phyloP scores from a whole-genome alignment of 2,113 vertebrate genomes.

The Suncus etruscus region DNA sequence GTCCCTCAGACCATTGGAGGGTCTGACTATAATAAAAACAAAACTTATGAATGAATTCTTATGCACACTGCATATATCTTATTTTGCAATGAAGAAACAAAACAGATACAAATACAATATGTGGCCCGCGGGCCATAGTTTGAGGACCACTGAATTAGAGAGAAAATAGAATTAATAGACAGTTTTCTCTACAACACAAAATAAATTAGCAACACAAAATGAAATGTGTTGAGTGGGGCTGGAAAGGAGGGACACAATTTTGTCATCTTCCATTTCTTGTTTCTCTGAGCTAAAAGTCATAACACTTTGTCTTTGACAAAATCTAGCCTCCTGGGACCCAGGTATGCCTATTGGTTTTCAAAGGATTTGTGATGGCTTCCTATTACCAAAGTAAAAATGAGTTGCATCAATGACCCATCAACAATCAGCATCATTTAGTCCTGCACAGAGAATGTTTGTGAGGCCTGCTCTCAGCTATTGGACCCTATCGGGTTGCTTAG shows the following conservation, averaged over 20 bases:
- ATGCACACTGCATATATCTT: no score
- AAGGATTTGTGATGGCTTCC: no score
- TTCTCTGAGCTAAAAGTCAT: background rate
- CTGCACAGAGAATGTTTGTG: background rate
- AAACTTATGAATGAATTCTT: no score
- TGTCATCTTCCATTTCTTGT: background rate
- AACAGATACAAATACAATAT: no score
- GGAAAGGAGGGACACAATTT: background rate
- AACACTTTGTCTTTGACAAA: background rate
- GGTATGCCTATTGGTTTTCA: background rate
- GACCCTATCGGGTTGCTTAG: background rate
- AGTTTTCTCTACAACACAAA: slow-evolving; percentile 8
- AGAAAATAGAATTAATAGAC: slow-evolving; percentile 11
- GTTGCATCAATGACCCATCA: background rate
- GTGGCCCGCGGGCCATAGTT: no score
- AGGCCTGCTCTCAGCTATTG: background rate
- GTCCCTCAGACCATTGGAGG: no score
- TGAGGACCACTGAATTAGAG: no score
- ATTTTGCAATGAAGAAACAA: no score
- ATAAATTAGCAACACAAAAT: background rate
- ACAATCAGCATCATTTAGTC: background rate
- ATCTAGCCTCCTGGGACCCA: background rate
- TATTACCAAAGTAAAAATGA: background rate
- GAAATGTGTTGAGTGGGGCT: background rate
- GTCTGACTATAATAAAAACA: no score